phyloP scores from a whole-genome alignment of 23 tunicate species.

The Botrylloides violaceus region DNA sequence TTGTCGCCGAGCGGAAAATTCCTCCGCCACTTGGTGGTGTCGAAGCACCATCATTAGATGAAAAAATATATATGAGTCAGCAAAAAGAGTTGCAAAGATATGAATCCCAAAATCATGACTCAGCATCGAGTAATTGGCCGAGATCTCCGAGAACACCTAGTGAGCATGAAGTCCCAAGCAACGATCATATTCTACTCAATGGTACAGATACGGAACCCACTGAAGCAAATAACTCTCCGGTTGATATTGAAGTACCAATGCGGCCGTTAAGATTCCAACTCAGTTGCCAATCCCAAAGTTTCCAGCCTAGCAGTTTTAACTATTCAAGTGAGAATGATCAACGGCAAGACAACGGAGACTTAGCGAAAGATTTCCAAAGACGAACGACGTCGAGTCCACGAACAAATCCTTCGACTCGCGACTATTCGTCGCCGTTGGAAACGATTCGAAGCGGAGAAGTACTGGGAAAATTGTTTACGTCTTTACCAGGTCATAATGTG shows the following conservation, averaged over 20 bases:
- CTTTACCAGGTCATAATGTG: not conserved
- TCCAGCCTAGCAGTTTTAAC: not conserved
- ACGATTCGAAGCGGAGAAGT: not conserved
- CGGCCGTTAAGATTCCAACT: not conserved
- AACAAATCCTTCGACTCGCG: not conserved
- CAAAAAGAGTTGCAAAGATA: not conserved
- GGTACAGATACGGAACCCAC: too few relatives aligned
- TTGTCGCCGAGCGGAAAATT: not conserved
- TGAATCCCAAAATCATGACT: not conserved
- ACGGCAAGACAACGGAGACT: not conserved
- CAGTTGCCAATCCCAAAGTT: not conserved
- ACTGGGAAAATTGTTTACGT: not conserved
- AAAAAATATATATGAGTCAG: not conserved
- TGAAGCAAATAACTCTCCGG: too few relatives aligned
- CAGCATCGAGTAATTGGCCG: not conserved
- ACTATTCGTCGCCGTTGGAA: not conserved
- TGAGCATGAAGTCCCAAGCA: not conserved
- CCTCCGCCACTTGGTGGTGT: not conserved
- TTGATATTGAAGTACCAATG: too few relatives aligned
- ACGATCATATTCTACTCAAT: too few relatives aligned
- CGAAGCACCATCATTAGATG: not conserved
- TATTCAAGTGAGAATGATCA: not conserved
- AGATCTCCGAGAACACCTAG: not conserved
- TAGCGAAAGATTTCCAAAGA: not conserved
- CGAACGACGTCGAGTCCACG: not conserved